These are phyloP conservation scores for Triops longicaudatus DNA, from an alignment of 1,140 invertebrate genomes.

Conservation along the genomic window DNA sequence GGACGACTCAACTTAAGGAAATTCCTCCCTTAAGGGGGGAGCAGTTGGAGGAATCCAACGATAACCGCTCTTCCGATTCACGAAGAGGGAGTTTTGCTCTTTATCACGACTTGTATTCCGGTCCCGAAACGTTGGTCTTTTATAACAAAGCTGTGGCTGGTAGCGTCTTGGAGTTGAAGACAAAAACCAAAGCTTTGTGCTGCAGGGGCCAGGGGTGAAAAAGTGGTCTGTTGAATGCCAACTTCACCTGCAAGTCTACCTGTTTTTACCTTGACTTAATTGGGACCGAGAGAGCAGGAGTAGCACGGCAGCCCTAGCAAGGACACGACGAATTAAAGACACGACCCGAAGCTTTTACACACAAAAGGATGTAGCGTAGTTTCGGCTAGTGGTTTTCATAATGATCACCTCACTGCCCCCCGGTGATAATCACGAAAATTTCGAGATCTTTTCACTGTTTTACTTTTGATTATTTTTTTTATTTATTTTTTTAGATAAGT, in stretches of 20 bases:
- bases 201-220: neutral
- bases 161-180: neutral
- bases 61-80: neutral
- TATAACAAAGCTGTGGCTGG: neutral
- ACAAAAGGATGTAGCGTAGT: neutral
- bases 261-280: constrained; percentile 1
- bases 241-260: neutral
- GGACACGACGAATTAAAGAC: neutral
- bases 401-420: neutral
- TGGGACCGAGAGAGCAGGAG: neutral
- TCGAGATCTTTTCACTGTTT: neutral
- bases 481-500: neutral
- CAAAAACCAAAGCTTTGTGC: neutral
- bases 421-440: neutral
- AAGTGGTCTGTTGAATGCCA: neutral
- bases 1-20: neutral
- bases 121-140: neutral
- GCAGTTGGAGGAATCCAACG: neutral
- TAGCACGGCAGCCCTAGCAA: neutral
- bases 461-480: neutral
- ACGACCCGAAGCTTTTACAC: neutral
- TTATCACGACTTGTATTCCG: no score
- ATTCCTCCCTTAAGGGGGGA: neutral
- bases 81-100: neutral
- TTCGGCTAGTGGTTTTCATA: neutral